Percentiles rank a stretch among this genome's conserved stretches.
Conservation (phyloP, 2,797 vertebrate species). For the Microctenopoma stevenorrisi region DNA sequence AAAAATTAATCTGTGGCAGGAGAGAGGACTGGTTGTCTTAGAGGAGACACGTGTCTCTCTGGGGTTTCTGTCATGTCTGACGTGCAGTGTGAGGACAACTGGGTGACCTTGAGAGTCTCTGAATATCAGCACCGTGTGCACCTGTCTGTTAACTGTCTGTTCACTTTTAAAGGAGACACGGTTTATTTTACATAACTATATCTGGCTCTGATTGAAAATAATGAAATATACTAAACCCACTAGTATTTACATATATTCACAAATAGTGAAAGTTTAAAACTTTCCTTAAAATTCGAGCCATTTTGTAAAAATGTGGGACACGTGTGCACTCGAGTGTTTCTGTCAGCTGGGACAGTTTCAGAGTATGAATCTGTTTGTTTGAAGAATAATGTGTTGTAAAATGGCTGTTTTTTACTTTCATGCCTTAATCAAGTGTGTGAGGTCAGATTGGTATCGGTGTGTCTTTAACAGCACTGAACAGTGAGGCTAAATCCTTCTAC, state of each 20-base stretch:
- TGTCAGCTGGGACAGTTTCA: constrained; percentile 3
- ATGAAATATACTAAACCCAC: not conserved
- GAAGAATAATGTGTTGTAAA: constrained; percentile 33
- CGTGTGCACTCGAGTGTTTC: not conserved
- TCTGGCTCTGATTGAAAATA: constrained; percentile 3
- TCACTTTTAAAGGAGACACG: constrained; percentile 16
- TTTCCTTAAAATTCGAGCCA: not conserved
- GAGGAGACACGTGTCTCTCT: constrained; percentile 52
- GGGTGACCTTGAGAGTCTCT: constrained; percentile 70
- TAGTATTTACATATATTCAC: not conserved
- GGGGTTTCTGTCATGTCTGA: constrained; percentile 51
- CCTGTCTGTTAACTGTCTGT: constrained; percentile 26
- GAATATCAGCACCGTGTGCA: constrained; percentile 29
- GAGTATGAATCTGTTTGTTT: constrained; percentile 6
- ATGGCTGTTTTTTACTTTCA: constrained; percentile 32
- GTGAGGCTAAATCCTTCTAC: constrained; percentile 9
- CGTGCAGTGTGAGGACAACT: constrained; percentile 13
- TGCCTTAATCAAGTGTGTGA: constrained; percentile 13
- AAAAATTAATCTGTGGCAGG: constrained; percentile 65
- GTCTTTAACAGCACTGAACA: constrained; percentile 24
- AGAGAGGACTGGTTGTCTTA: constrained; percentile 42
- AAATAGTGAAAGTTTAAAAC: constrained; percentile 13
- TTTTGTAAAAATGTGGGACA: constrained; percentile 12
- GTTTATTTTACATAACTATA: not conserved
- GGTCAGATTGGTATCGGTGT: constrained; percentile 17